Conservation (phyloP, 2,888 invertebrate species). For the Drosophila formosana region DNA sequence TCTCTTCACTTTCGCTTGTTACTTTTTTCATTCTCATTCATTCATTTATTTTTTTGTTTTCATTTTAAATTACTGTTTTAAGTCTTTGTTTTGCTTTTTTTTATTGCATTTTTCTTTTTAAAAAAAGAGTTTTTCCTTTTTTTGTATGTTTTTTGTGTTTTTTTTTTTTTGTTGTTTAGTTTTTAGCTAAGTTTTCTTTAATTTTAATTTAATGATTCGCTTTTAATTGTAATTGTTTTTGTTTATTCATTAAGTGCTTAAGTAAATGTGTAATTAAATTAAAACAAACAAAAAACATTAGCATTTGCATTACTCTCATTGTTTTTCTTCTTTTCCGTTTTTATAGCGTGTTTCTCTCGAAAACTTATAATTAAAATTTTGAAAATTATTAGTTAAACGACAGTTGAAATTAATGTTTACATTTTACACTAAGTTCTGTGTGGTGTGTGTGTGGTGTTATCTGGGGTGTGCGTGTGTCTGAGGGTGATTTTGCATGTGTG, state of each 20-base stretch:
- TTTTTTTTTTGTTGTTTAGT: constrained; percentile 42
- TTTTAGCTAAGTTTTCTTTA: constrained; percentile 62
- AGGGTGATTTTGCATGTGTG: constrained; percentile 26
- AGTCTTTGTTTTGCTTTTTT: constrained; percentile 85
- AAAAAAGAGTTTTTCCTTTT: constrained; percentile 59
- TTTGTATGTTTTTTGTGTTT: constrained; percentile 38
- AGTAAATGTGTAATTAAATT: constrained; percentile 58
- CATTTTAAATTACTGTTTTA: constrained; percentile 76
- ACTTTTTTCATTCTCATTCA: constrained; percentile 25
- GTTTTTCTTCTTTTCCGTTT: constrained; percentile 37
- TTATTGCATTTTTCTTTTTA: constrained; percentile 73
- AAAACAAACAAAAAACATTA: constrained; percentile 60
- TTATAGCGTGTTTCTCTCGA: constrained; percentile 40
- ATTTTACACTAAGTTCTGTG: constrained; percentile 67
- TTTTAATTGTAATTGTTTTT: constrained; percentile 42
- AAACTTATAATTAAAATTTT: constrained; percentile 67
- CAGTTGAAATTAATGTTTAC: constrained; percentile 61
- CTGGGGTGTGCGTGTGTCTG: constrained; percentile 2
- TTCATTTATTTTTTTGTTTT: constrained; percentile 32
- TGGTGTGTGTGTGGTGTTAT: constrained; percentile 21
- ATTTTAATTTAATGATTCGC: constrained; percentile 46
- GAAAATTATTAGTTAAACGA: constrained; percentile 65
- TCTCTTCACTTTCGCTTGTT: constrained; percentile 33
- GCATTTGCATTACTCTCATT: constrained; percentile 49
- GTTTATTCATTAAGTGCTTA: constrained; percentile 52